Evolutionary conservation across 1,140 invertebrate genomes (phyloP).

Genomic region (Oedothorax gibbosus): DNA sequence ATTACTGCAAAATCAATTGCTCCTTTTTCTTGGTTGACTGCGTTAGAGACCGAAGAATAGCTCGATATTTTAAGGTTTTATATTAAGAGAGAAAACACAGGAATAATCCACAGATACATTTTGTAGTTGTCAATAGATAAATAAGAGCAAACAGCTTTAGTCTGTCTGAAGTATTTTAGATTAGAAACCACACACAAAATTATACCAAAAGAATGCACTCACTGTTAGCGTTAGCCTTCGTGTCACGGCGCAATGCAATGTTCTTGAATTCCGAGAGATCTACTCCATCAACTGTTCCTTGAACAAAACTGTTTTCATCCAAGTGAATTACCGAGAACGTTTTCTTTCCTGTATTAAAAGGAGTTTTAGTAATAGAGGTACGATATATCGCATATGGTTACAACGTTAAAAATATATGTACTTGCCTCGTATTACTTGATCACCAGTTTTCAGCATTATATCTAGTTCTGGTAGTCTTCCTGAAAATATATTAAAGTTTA

Average conservation of each 20-base stretch:
- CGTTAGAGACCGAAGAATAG: too few species aligned
- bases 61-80: too few species aligned
- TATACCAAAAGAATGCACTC: not conserved
- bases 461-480: constrained; percentile 11
- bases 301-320: constrained; percentile 39
- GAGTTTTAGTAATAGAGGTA: not conserved
- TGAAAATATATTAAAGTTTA: not conserved
- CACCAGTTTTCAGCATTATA: constrained; percentile 53
- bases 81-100: too few species aligned
- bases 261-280: constrained; percentile 42
- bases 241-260: not conserved
- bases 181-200: too few species aligned
- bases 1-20: too few species aligned
- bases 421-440: constrained; percentile 52
- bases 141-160: too few species aligned
- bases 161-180: too few species aligned
- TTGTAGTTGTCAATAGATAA: too few species aligned
- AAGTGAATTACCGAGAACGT: constrained; percentile 56
- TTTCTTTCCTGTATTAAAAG: constrained; percentile 41
- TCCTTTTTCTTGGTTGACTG: too few species aligned
- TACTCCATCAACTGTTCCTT: constrained; percentile 52
- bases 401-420: not conserved
- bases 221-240: not conserved
- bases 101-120: too few species aligned
- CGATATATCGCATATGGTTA: not conserved